Evolutionary conservation across 2,888 invertebrate species (phyloP).

Genomic region (Ditula angustiorana): DNA sequence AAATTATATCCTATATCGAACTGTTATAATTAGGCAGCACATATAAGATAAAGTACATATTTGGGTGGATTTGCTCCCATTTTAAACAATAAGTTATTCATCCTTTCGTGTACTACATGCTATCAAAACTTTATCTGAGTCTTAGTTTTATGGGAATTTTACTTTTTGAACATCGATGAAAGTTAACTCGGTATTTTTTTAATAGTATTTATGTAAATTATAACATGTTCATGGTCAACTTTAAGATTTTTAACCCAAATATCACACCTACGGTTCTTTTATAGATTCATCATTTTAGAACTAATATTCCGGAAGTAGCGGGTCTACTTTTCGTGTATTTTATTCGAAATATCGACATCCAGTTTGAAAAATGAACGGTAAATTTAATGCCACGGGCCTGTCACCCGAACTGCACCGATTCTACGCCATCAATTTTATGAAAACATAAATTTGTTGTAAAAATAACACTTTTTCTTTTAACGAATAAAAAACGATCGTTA

Average conservation of each 20-base stretch:
- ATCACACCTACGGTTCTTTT: neutral
- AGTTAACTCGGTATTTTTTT: too few relatives aligned
- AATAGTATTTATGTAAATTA: too few relatives aligned
- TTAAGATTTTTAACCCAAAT: neutral
- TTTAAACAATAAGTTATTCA: too few relatives aligned
- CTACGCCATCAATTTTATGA: conserved; percentile 13
- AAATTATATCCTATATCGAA: too few relatives aligned
- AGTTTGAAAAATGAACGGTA: conserved; percentile 24
- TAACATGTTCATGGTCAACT: too few relatives aligned
- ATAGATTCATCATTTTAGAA: neutral
- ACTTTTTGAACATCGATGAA: too few relatives aligned
- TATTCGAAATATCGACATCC: conserved; percentile 7
- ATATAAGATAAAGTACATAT: too few relatives aligned
- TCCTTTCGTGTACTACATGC: too few relatives aligned
- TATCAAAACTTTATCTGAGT: too few relatives aligned
- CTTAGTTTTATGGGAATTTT: too few relatives aligned
- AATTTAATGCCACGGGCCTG: conserved; percentile 22
- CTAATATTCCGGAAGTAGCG: neutral
- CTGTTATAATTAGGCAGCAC: too few relatives aligned
- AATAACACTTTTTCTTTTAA: conserved; percentile 29
- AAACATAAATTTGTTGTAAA: conserved; percentile 12
- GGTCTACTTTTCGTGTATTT: neutral
- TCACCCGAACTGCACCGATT: conserved; percentile 16
- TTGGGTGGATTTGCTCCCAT: too few relatives aligned
- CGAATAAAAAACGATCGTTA: conserved; percentile 40